A percentile compares a stretch with the other conserved stretches of the same genome.
phyloP scores from a whole-genome alignment of 1,140 invertebrate genomes.

The Aphelenchoides fujianensis region DNA sequence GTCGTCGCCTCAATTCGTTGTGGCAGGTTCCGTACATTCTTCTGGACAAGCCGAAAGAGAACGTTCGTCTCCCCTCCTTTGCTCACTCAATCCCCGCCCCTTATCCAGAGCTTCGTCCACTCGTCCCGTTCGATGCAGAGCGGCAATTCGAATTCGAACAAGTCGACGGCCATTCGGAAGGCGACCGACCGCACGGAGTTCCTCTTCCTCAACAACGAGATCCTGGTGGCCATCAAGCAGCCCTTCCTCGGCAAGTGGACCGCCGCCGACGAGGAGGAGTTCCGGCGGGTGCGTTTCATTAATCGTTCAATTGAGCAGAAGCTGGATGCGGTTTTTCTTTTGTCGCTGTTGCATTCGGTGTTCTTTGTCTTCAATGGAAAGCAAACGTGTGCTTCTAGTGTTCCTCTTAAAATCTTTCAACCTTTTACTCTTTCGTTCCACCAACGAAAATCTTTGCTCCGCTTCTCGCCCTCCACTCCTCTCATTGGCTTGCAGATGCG shows the following conservation, averaged over 20 bases:
- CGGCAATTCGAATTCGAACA: neutral
- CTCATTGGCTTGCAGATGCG: slow-evolving; percentile 6
- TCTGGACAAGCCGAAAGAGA: neutral
- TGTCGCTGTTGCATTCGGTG: too few relatives aligned
- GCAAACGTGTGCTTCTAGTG: too few relatives aligned
- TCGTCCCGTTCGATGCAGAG: neutral
- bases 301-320: too few relatives aligned
- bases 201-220: neutral
- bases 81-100: neutral
- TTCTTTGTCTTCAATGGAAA: too few relatives aligned
- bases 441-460: too few relatives aligned
- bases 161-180: neutral
- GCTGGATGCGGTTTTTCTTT: too few relatives aligned
- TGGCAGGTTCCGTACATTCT: neutral
- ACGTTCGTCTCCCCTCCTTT: neutral
- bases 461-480: too few relatives aligned
- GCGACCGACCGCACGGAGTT: neutral
- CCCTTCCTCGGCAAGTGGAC: neutral
- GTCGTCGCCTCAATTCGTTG: neutral
- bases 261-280: neutral
- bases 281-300: neutral
- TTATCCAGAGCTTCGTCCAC: neutral
- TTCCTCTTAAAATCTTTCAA: too few relatives aligned
- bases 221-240: neutral
- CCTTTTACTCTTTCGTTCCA: too few relatives aligned